Evolutionary conservation across 35 echinoderm and acorn worm genomes (phyloP), one percentile per base, ranked within the genome.

Genomic region (Anneissia japonica): DNA sequence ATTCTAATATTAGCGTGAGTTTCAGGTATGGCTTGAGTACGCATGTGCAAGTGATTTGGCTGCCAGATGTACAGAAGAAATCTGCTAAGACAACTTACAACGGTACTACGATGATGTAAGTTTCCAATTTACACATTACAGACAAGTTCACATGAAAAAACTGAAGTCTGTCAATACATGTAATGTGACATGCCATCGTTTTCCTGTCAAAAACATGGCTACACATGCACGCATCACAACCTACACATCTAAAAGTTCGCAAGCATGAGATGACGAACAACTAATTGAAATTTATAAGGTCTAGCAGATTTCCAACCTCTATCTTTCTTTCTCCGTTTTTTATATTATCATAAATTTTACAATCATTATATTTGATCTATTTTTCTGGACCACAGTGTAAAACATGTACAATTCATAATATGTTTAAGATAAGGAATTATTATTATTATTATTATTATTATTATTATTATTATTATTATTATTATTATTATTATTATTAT

Each of bases 371-470:
- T n/a, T n/a, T n/a, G n/a, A n/a, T n/a, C n/a, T n/a, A n/a, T n/a
- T n/a, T n/a, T n/a, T n/a, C n/a, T n/a, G n/a, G n/a, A n/a, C n/a
- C n/a, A n/a, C n/a, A n/a, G n/a, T n/a, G n/a, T n/a, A n/a, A n/a
- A n/a, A n/a, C n/a, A n/a, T n/a, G n/a, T n/a, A n/a, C n/a, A n/a
- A n/a, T n/a, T n/a, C n/a, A n/a, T n/a, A n/a, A n/a, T n/a, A n/a
- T n/a, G n/a, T n/a, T n/a, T n/a, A n/a, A n/a, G n/a, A n/a, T n/a
- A n/a, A n/a, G n/a, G n/a, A n/a, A 64, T 64, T 64, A 64, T 64
- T 64, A 64, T 64, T 64, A 64, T 64, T 64, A 64, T 64, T 64
- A 64, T 64, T 64, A 64, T 64, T 64, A 64, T 64, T 64, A 64
- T 64, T 64, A 64, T 64, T 64, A 64, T 64, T 64, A 64, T 64